These are phyloP conservation scores for Sycophila texana DNA, from an alignment of 2,888 invertebrate species.

Conservation along the genomic window DNA sequence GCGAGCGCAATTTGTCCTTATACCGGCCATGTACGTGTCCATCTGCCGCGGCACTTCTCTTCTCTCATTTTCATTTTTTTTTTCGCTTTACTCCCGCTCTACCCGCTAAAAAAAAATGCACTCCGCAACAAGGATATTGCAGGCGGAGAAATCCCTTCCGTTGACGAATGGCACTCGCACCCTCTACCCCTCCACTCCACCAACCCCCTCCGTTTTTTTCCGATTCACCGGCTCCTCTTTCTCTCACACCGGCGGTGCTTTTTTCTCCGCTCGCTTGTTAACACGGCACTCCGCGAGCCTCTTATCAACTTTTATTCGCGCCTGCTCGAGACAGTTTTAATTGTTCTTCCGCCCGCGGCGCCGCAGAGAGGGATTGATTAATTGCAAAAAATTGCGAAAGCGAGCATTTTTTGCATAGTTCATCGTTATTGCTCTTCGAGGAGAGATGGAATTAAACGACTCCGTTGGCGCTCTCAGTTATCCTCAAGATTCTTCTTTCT, in stretches of 20 bases:
- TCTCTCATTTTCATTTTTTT: neutral
- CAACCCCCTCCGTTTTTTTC: neutral
- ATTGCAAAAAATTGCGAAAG: slow-evolving; percentile 6
- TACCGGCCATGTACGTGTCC: neutral
- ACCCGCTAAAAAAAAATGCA: slow-evolving; percentile 17
- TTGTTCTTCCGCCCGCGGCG: slow-evolving; percentile 28
- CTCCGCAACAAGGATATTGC: slow-evolving; percentile 5
- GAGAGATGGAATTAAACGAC: slow-evolving; percentile 27
- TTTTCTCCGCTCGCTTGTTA: slow-evolving; percentile 25
- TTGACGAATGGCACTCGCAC: neutral
- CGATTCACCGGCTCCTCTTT: neutral
- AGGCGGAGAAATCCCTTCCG: neutral
- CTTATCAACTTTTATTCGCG: slow-evolving; percentile 21
- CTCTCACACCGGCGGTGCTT: neutral
- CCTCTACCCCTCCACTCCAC: neutral
- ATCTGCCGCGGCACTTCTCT: no score
- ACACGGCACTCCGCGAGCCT: slow-evolving; percentile 22
- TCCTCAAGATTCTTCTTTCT: neutral
- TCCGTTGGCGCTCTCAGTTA: neutral
- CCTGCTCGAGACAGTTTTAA: slow-evolving; percentile 34
- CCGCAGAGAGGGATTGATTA: slow-evolving; percentile 7
- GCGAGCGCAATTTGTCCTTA: slow-evolving; percentile 39
- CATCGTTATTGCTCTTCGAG: slow-evolving; percentile 2
- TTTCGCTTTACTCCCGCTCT: neutral
- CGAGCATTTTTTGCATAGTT: neutral